These are phyloP conservation scores for Tapirus terrestris DNA, from an alignment of 2,113 vertebrate genomes.

Conservation along the genomic window DNA sequence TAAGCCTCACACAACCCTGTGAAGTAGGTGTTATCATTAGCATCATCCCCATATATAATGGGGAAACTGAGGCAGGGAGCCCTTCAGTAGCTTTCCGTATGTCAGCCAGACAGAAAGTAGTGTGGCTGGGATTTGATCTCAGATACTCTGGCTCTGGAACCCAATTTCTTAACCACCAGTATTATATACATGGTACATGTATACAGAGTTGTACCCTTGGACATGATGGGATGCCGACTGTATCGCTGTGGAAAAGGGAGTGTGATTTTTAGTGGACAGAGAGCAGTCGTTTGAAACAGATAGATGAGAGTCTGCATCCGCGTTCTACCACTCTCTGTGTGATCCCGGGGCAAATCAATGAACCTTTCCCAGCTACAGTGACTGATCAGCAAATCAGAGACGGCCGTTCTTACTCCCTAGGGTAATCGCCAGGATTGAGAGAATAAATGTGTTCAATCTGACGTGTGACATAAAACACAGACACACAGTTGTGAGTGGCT, in stretches of 20 bases:
- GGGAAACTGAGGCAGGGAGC: neutral
- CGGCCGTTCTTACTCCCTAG: neutral
- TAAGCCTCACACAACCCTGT: neutral
- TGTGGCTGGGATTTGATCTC: neutral
- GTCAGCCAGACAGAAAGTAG: neutral
- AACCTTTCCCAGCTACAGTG: neutral
- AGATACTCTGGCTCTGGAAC: neutral
- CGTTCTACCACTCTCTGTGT: neutral
- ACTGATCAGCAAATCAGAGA: neutral
- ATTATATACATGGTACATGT: too few relatives aligned
- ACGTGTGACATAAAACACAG: neutral
- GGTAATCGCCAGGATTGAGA: neutral
- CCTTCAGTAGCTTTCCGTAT: neutral
- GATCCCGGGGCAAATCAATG: neutral
- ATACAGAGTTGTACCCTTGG: neutral
- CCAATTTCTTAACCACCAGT: neutral
- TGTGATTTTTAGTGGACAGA: neutral
- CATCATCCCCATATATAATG: neutral
- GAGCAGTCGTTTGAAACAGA: neutral
- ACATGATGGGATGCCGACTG: neutral
- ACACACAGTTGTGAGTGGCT: neutral
- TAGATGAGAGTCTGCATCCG: neutral
- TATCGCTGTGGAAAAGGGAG: neutral
- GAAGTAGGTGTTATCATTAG: neutral
- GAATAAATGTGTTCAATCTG: neutral